Conservation (phyloP, 2,888 invertebrate species). For the Myopa testacea region DNA sequence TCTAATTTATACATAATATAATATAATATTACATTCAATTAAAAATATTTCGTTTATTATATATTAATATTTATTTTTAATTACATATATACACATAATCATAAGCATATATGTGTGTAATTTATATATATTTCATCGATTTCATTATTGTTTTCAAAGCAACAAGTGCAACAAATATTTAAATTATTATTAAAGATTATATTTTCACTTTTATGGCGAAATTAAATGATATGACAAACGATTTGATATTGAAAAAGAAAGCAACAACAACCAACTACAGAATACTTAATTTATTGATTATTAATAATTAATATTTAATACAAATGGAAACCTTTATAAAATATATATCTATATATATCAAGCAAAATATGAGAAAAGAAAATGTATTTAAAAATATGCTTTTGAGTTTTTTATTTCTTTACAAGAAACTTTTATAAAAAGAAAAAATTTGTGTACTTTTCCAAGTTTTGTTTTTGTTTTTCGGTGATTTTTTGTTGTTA, state of each 20-base stretch:
- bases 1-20: not conserved
- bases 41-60: not conserved
- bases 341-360: conserved; percentile 41
- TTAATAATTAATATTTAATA: conserved; percentile 25
- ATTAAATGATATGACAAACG: not conserved
- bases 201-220: not conserved
- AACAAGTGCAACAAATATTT: conserved; percentile 17
- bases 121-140: not conserved
- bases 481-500: not conserved
- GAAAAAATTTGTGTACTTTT: conserved; percentile 11
- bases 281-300: conserved; percentile 29
- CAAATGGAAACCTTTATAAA: conserved; percentile 35
- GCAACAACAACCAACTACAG: conserved; percentile 40
- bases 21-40: conserved; percentile 3
- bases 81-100: not conserved
- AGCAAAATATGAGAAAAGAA: conserved; percentile 60
- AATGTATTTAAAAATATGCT: conserved; percentile 65
- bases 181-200: not conserved
- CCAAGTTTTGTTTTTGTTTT: conserved; percentile 1
- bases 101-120: not conserved
- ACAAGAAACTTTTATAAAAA: conserved; percentile 15
- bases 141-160: not conserved
- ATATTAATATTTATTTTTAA: conserved; percentile 4
- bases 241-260: not conserved
- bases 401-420: conserved; percentile 60